phyloP scores from a whole-genome alignment of 2,113 vertebrate species.

The Bubo scandiacus region DNA sequence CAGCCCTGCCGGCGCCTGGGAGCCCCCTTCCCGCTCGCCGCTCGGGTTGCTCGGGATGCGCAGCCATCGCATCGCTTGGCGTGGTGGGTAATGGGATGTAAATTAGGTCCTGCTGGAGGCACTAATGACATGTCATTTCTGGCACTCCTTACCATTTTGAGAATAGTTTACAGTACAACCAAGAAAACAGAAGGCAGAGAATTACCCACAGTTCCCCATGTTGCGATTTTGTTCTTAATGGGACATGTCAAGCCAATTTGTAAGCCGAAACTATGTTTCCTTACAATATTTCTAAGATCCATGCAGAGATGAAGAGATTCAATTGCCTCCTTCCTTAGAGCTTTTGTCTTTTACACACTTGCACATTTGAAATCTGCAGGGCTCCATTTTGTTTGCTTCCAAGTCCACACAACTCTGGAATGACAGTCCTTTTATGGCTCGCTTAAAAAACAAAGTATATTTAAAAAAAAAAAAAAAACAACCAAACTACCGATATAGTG shows the following conservation, averaged over 20 bases:
- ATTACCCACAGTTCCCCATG: constrained; percentile 6
- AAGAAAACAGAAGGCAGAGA: constrained; percentile 45
- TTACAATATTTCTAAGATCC: background rate
- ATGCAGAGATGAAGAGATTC: background rate
- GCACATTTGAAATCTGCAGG: background rate
- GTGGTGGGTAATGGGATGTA: background rate
- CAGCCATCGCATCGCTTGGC: background rate
- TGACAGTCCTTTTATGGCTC: background rate
- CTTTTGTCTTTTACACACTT: background rate
- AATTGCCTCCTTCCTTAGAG: background rate
- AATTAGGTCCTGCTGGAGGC: background rate
- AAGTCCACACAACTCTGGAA: background rate
- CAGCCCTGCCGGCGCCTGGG: background rate
- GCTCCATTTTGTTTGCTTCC: constrained; percentile 17
- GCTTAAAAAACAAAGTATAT: background rate
- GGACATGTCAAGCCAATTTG: constrained; percentile 39
- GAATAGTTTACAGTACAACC: background rate
- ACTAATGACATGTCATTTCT: background rate
- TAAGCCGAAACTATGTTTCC: background rate
- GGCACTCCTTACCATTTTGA: background rate
- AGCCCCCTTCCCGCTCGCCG: background rate
- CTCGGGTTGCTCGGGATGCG: background rate
- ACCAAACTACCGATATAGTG: background rate
- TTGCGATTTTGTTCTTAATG: constrained; percentile 34
- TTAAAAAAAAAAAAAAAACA: no score